These are phyloP conservation scores for Crotalus helleri DNA, from an alignment of 2,113 vertebrate genomes.

Conservation along the genomic window DNA sequence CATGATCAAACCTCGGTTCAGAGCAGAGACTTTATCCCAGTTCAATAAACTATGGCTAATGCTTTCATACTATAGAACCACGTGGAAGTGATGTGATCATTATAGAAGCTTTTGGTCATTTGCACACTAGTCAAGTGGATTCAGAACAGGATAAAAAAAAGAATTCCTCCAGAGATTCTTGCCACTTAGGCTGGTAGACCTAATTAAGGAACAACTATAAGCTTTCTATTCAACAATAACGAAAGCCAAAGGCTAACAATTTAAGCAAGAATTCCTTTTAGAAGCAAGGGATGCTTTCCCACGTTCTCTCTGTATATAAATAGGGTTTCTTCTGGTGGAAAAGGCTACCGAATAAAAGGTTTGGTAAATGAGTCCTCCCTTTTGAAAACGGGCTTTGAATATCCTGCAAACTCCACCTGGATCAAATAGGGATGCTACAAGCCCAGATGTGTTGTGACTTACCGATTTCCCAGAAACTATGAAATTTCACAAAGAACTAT, in stretches of 20 bases:
- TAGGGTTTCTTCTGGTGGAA: too few relatives aligned
- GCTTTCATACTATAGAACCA: not conserved
- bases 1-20: not conserved
- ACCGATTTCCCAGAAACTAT: not conserved
- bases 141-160: not conserved
- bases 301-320: too few relatives aligned
- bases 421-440: not conserved
- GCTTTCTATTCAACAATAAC: too few relatives aligned
- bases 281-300: too few relatives aligned
- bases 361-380: too few relatives aligned
- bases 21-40: not conserved
- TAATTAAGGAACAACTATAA: too few relatives aligned
- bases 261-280: too few relatives aligned
- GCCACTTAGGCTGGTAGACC: too few relatives aligned
- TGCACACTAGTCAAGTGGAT: not conserved
- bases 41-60: not conserved
- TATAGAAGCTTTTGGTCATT: not conserved
- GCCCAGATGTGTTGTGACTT: not conserved
- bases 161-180: not conserved
- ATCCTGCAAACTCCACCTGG: not conserved
- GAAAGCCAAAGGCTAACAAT: too few relatives aligned
- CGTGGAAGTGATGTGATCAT: not conserved
- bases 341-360: too few relatives aligned
- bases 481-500: not conserved
- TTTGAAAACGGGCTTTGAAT: not conserved